Evolutionary conservation across 2,797 vertebrate species (phyloP).

Genomic region (Coregonus ussuriensis): DNA sequence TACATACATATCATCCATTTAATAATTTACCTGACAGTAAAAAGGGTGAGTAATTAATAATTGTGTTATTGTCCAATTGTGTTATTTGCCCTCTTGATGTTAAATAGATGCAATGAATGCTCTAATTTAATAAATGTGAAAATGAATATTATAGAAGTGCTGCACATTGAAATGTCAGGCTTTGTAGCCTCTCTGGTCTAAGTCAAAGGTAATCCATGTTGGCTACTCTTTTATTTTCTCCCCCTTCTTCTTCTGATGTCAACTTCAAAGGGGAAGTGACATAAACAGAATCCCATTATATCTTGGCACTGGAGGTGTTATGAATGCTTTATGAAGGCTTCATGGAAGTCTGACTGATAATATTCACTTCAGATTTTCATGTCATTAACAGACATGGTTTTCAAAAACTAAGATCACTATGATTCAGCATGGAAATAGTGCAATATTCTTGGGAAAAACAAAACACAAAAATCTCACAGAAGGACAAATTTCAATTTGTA

Average conservation of each 20-base stretch:
- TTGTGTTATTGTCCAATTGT: neutral
- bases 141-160: neutral
- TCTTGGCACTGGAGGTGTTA: neutral
- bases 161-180: slow-evolving; percentile 9
- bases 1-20: too few relatives aligned
- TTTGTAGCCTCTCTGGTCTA: neutral
- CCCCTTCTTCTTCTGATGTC: neutral
- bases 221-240: neutral
- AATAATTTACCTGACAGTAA: neutral
- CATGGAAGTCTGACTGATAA: neutral
- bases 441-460: too few relatives aligned
- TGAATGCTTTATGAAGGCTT: neutral
- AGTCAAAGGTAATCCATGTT: neutral
- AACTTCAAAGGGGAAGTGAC: slow-evolving; percentile 2
- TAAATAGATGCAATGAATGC: neutral
- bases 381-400: neutral
- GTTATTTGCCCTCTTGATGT: neutral
- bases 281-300: neutral
- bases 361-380: neutral
- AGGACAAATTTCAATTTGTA: neutral
- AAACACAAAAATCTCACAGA: neutral
- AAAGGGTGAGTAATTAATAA: neutral
- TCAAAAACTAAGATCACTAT: too few relatives aligned
- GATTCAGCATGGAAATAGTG: neutral
- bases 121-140: neutral